Percentiles rank a stretch among this genome's conserved stretches.
Conservation (phyloP, 2,113 vertebrate genomes). For the Stegostoma tigrinum region DNA sequence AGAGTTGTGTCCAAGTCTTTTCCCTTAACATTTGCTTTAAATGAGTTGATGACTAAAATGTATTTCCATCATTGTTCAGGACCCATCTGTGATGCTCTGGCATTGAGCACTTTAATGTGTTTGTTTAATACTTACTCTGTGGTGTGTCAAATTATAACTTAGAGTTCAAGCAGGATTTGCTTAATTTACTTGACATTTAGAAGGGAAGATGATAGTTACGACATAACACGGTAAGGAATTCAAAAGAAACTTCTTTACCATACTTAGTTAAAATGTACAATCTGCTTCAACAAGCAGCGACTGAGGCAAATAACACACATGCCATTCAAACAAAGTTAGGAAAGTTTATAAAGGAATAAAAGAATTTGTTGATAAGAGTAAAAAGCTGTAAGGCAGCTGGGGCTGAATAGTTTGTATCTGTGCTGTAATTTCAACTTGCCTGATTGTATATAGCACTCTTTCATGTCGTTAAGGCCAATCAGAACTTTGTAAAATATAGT, state of each 20-base stretch:
- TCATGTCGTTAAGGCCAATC: too few relatives aligned
- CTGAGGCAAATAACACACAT: not conserved
- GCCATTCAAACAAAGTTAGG: not conserved
- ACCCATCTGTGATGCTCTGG: not conserved
- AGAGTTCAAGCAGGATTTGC: not conserved
- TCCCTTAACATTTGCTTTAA: not conserved
- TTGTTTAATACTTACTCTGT: not conserved
- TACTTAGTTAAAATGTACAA: not conserved
- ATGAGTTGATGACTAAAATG: not conserved
- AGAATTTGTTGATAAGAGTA: not conserved
- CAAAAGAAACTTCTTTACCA: not conserved
- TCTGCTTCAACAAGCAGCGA: not conserved
- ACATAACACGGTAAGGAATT: not conserved
- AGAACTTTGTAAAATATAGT: too few relatives aligned
- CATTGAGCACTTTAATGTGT: too few relatives aligned
- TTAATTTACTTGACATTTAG: not conserved
- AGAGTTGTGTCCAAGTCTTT: not conserved
- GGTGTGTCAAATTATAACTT: not conserved
- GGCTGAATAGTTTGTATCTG: not conserved
- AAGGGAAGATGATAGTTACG: not conserved
- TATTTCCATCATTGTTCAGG: not conserved
- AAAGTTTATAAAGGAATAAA: not conserved
- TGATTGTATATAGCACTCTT: too few relatives aligned
- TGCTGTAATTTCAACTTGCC: not conserved
- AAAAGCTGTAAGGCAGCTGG: not conserved